A percentile compares a stretch with the other conserved stretches of the same genome.
These are phyloP conservation scores for Drosophila mulleri DNA, from an alignment of 2,888 invertebrate genomes.

Conservation along the genomic window DNA sequence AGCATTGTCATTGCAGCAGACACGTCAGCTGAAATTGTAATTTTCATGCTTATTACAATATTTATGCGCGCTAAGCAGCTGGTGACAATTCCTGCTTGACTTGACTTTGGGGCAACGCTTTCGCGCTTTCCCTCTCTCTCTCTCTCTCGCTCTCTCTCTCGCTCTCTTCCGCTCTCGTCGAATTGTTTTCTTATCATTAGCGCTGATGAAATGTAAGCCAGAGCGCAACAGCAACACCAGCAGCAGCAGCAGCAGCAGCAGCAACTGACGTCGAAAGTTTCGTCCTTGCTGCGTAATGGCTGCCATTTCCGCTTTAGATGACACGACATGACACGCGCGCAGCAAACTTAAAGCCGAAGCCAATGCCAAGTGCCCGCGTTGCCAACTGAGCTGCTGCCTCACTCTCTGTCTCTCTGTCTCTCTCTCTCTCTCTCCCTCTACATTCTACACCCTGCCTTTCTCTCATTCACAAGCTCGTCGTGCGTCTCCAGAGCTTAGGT, in stretches of 20 bases:
- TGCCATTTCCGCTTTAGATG: constrained; percentile 70
- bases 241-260: constrained; percentile 22
- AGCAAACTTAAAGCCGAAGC: constrained; percentile 36
- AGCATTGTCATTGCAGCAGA: constrained; percentile 57
- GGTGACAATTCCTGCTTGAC: constrained; percentile 31
- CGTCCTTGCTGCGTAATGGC: constrained; percentile 66
- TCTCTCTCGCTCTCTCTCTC: no score
- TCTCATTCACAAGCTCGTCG: constrained; percentile 19
- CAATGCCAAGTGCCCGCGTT: constrained; percentile 27
- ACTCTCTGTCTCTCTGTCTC: neutral
- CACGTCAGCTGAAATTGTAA: constrained; percentile 72
- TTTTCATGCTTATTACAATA: constrained; percentile 80
- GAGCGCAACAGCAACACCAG: constrained; percentile 18
- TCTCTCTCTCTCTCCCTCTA: neutral
- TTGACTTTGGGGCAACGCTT: constrained; percentile 29
- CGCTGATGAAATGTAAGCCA: constrained; percentile 76
- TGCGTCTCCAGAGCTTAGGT: constrained; percentile 59
- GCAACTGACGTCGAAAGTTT: constrained; percentile 63
- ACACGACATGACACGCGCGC: constrained; percentile 56
- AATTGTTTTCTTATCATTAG: constrained; percentile 80
- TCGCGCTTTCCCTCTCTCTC: no score
- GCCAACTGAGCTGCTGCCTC: constrained; percentile 1
- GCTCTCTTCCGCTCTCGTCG: constrained; percentile 27
- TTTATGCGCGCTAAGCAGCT: constrained; percentile 72
- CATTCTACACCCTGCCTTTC: neutral